Percentiles rank a stretch among this genome's conserved stretches.
Conservation (phyloP, 2,797 vertebrate species). For the Myotis myotis region DNA sequence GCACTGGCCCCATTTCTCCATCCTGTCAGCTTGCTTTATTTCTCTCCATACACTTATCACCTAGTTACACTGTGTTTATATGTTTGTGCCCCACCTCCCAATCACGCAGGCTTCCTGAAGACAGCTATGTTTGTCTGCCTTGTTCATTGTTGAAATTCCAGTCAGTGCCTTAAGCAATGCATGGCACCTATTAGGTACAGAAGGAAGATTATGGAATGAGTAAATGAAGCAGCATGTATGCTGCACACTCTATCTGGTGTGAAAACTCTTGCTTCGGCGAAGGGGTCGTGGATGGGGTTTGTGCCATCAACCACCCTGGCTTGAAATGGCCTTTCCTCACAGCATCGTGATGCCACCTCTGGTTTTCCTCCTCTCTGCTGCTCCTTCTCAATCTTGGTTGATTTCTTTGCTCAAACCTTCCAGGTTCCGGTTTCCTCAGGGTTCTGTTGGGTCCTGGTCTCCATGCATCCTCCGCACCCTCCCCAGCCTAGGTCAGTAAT, state of each 20-base stretch:
- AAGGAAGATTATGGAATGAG: background rate
- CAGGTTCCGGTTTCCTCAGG: background rate
- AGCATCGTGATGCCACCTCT: background rate
- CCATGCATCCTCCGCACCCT: background rate
- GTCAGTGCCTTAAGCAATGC: background rate
- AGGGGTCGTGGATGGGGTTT: background rate
- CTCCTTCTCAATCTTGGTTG: background rate
- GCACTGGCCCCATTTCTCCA: background rate
- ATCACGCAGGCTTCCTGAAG: background rate
- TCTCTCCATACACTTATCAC: background rate
- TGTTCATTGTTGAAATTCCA: background rate
- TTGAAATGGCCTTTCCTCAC: background rate
- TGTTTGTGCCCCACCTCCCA: background rate
- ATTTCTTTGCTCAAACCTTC: background rate
- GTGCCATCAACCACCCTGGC: background rate
- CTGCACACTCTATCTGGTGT: background rate
- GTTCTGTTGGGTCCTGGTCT: background rate
- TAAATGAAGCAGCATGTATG: background rate
- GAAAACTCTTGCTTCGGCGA: background rate
- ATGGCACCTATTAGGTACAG: background rate
- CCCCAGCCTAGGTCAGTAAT: background rate
- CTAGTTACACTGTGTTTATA: background rate
- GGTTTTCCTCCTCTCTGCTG: background rate
- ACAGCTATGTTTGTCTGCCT: background rate
- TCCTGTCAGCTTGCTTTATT: background rate